A percentile compares a stretch with the other conserved stretches of the same genome.
Conservation (phyloP, 2,888 invertebrate genomes). For the Eulithis prunata region DNA sequence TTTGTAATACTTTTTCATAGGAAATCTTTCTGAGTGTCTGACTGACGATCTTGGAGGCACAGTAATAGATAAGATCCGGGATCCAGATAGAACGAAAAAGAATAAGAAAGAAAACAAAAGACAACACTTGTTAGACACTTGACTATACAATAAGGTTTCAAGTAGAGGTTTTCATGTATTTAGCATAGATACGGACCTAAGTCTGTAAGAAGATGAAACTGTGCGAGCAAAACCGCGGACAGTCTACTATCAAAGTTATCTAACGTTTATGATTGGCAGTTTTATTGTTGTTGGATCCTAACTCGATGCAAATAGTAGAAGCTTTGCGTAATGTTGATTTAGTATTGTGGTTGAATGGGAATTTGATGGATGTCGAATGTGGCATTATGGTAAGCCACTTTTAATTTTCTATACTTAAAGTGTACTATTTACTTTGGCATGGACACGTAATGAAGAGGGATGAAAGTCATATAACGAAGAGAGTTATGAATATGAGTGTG, state of each 20-base stretch:
- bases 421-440: too few species aligned
- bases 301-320: slow-evolving; percentile 26
- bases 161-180: too few species aligned
- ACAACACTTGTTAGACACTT: too few species aligned
- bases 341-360: slow-evolving; percentile 31
- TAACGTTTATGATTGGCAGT: slow-evolving; percentile 46
- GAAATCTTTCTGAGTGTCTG: not conserved
- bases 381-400: slow-evolving; percentile 17
- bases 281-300: slow-evolving; percentile 38
- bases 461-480: too few species aligned
- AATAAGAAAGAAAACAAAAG: too few species aligned
- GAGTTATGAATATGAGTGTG: too few species aligned
- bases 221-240: not conserved
- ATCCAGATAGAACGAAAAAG: too few species aligned
- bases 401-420: slow-evolving; percentile 8
- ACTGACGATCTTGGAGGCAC: not conserved
- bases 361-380: slow-evolving; percentile 30
- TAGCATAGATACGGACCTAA: too few species aligned
- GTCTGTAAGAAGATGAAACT: not conserved
- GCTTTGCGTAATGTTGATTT: slow-evolving; percentile 32
- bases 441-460: too few species aligned
- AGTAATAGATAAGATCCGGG: too few species aligned
- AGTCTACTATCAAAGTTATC: slow-evolving; percentile 42
- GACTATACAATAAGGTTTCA: too few species aligned
- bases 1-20: slow-evolving; percentile 41